Percentiles rank a stretch among this genome's conserved stretches.
Evolutionary conservation across 2,888 invertebrate genomes (phyloP).

Genomic region (Flabesymbios commensalis): DNA sequence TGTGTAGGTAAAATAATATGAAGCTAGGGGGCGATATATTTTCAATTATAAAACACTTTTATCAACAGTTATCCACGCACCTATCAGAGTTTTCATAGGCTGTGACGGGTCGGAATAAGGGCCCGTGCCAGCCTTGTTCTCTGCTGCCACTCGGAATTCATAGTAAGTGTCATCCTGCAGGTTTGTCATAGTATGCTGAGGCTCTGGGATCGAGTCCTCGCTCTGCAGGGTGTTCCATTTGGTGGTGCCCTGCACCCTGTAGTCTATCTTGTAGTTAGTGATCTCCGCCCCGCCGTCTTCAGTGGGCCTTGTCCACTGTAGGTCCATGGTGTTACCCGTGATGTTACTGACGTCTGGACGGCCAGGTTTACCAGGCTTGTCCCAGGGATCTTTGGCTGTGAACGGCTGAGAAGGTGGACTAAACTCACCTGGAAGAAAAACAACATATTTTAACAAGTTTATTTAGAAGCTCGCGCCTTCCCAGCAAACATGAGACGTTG

Average conservation of each 20-base stretch:
- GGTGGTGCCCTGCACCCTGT: slow-evolving; percentile 37
- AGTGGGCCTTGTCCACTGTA: slow-evolving; percentile 63
- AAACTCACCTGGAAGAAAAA: no score
- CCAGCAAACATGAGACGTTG: no score
- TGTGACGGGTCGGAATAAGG: slow-evolving; percentile 62
- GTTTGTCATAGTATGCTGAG: slow-evolving; percentile 17
- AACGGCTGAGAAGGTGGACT: slow-evolving; percentile 35
- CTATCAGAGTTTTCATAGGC: slow-evolving; percentile 30
- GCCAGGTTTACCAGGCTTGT: slow-evolving; percentile 35
- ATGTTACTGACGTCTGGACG: slow-evolving; percentile 27
- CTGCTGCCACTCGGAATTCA: slow-evolving; percentile 83
- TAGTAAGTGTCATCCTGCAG: slow-evolving; percentile 62
- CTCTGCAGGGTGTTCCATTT: slow-evolving; percentile 19
- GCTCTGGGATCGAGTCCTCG: slow-evolving; percentile 12
- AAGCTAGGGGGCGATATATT: no score
- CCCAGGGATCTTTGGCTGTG: slow-evolving; percentile 39
- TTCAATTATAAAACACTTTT: no score
- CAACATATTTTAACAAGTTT: no score
- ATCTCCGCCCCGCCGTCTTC: slow-evolving; percentile 59
- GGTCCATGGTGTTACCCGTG: slow-evolving; percentile 77
- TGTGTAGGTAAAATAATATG: no score
- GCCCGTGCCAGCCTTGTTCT: slow-evolving; percentile 88
- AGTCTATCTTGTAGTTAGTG: slow-evolving; percentile 54
- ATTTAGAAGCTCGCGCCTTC: no score
- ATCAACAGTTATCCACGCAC: no score